A percentile compares a stretch with the other conserved stretches of the same genome.
These are phyloP conservation scores for Aphrophora alni DNA, from an alignment of 2,888 invertebrate genomes.

Conservation along the genomic window DNA sequence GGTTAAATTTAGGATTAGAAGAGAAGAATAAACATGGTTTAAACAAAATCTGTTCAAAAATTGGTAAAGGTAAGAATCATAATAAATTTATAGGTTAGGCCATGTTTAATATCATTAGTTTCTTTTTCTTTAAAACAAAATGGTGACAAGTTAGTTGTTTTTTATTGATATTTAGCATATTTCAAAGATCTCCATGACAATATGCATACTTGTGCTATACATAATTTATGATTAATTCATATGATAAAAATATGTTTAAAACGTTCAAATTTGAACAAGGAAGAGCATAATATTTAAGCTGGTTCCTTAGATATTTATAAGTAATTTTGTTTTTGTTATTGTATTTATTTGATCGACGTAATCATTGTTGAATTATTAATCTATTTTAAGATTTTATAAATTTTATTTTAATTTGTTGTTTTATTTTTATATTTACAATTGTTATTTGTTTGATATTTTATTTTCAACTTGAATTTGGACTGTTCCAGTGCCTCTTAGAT, in stretches of 20 bases:
- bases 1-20: background rate
- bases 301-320: background rate
- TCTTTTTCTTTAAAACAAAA: background rate
- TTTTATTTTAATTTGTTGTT: background rate
- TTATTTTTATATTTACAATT: background rate
- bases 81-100: background rate
- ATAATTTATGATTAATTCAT: too few relatives aligned
- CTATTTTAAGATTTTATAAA: background rate
- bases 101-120: background rate
- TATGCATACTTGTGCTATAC: too few relatives aligned
- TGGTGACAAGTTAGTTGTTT: background rate
- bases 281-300: background rate
- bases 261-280: background rate
- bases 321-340: background rate
- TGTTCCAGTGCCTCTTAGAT: background rate
- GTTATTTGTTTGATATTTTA: constrained; percentile 5
- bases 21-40: background rate
- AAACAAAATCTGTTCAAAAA: background rate
- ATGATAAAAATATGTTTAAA: too few relatives aligned
- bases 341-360: background rate
- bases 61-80: background rate
- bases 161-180: background rate
- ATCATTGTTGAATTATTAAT: background rate
- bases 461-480: constrained; percentile 2
- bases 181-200: background rate